phyloP scores from a whole-genome alignment of 2,113 vertebrate genomes.

The Zingel zingel region DNA sequence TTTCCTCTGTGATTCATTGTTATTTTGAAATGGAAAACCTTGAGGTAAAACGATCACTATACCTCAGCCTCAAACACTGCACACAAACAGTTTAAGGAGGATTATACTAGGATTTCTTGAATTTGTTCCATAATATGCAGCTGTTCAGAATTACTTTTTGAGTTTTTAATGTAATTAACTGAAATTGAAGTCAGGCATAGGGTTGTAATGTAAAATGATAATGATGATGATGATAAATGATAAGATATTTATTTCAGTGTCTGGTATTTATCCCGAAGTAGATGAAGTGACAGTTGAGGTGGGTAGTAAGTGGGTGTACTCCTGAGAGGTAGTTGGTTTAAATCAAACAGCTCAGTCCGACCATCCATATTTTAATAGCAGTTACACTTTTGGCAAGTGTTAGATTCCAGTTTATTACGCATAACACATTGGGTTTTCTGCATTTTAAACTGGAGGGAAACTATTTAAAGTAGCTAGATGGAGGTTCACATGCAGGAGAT shows the following conservation, averaged over 20 bases:
- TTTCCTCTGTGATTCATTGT: slow-evolving; percentile 47
- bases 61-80: background rate
- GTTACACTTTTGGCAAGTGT: background rate
- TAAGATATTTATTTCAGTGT: background rate
- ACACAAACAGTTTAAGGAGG: background rate
- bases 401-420: background rate
- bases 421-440: background rate
- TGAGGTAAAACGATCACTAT: slow-evolving; percentile 10
- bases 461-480: background rate
- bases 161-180: slow-evolving; percentile 48
- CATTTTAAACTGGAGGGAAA: background rate
- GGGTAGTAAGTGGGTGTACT: background rate
- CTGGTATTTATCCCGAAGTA: background rate
- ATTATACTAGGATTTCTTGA: slow-evolving; percentile 10
- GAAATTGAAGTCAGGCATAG: slow-evolving; percentile 59
- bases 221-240: too few relatives aligned
- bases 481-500: background rate
- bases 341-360: slow-evolving; percentile 6
- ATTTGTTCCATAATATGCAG: slow-evolving; percentile 39
- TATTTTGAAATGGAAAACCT: slow-evolving; percentile 34
- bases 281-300: background rate
- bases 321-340: slow-evolving; percentile 14
- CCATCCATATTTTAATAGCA: slow-evolving; percentile 2
- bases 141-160: slow-evolving; percentile 51
- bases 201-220: background rate